Evolutionary conservation across 1,140 invertebrate genomes (phyloP).

Genomic region (Papilio polyxenes): DNA sequence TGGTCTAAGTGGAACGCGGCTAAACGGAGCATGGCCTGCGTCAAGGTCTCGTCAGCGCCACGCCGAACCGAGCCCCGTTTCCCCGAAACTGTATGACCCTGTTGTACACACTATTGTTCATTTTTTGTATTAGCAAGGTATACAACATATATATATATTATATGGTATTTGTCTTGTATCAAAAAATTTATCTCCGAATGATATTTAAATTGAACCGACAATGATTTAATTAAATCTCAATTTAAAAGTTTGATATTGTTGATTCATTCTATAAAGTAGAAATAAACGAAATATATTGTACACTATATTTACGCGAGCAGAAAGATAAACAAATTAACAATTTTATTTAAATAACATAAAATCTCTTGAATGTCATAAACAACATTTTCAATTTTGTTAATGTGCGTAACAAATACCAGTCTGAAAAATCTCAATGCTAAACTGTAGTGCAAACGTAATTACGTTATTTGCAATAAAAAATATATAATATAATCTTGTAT

Average conservation of each 20-base stretch:
- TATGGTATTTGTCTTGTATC: background rate
- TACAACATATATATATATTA: background rate
- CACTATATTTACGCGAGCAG: background rate
- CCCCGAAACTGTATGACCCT: conserved; percentile 24
- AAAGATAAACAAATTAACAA: background rate
- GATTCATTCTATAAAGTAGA: background rate
- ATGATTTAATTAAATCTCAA: background rate
- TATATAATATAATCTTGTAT: background rate
- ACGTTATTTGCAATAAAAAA: background rate
- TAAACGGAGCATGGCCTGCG: conserved; percentile 63
- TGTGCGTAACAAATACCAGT: no score
- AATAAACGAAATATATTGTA: background rate
- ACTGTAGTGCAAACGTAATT: background rate
- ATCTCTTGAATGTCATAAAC: background rate
- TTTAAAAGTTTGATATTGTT: background rate
- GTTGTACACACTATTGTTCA: background rate
- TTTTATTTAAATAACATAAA: background rate
- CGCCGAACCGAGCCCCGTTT: conserved; percentile 43
- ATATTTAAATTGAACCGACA: background rate
- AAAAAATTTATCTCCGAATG: background rate
- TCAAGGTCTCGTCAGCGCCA: conserved; percentile 61
- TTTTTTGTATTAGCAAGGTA: background rate
- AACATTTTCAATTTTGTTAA: no score
- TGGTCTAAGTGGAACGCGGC: conserved; percentile 71
- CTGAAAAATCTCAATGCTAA: background rate